Percentiles rank a stretch among this genome's conserved stretches.
Evolutionary conservation across 1,140 invertebrate genomes (phyloP).

Genomic region (Bombus sylvicola): DNA sequence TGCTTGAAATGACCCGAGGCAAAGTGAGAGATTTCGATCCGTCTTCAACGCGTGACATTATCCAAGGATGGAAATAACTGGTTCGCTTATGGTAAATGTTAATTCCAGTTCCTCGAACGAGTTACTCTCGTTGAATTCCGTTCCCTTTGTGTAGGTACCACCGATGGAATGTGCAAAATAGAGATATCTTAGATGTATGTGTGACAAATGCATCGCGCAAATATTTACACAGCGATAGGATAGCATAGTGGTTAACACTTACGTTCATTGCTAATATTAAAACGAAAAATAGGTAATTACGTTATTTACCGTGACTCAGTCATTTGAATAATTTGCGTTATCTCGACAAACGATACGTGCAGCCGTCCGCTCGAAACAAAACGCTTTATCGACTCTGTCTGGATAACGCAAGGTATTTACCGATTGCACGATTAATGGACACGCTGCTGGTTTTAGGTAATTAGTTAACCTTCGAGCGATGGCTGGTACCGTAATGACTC

Average conservation of each 20-base stretch:
- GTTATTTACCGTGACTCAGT: slow-evolving; percentile 36
- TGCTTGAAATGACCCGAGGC: slow-evolving; percentile 12
- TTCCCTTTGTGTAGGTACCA: not conserved
- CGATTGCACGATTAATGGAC: not conserved
- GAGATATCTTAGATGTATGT: not conserved
- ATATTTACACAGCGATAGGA: not conserved
- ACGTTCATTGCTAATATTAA: slow-evolving; percentile 13
- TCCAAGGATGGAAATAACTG: slow-evolving; percentile 23
- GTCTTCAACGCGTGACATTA: slow-evolving; percentile 4
- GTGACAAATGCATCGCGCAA: not conserved
- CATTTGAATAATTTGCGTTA: slow-evolving; percentile 30
- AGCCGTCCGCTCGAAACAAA: not conserved
- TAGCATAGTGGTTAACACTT: not conserved
- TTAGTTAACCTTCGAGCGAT: not conserved
- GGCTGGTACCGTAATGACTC: not conserved
- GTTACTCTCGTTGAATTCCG: not conserved
- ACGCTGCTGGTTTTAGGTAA: not conserved
- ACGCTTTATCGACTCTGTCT: not conserved
- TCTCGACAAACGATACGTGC: slow-evolving; percentile 31
- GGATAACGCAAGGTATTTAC: not conserved
- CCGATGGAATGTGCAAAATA: not conserved
- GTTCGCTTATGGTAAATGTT: not conserved
- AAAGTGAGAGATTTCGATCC: slow-evolving; percentile 45
- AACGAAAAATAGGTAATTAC: slow-evolving; percentile 13
- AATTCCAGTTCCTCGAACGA: not conserved